A percentile compares a stretch with the other conserved stretches of the same genome.
phyloP scores from a whole-genome alignment of 35 echinoderm and acorn worm genomes.

The Hemicentrotus pulcherrimus region DNA sequence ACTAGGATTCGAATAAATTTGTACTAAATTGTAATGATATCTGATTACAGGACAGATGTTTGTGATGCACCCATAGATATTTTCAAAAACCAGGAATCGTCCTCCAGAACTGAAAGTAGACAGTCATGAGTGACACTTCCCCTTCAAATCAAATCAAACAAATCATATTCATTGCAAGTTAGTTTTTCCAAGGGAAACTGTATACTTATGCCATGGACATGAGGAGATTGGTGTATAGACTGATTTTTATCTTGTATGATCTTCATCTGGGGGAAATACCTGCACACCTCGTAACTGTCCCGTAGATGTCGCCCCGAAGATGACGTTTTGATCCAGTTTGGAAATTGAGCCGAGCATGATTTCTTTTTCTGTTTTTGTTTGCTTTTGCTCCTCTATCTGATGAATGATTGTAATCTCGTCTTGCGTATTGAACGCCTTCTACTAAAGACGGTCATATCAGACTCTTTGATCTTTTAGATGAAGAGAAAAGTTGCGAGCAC shows the following conservation, averaged over 20 bases:
- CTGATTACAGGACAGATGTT: neutral
- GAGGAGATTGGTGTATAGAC: neutral
- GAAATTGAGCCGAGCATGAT: neutral
- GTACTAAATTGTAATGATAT: neutral
- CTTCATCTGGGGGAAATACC: neutral
- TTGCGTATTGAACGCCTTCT: neutral
- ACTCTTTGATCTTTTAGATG: too few relatives aligned
- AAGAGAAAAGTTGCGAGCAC: too few relatives aligned
- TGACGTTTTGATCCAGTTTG: neutral
- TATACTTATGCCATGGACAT: neutral
- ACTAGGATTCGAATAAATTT: neutral
- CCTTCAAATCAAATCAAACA: neutral
- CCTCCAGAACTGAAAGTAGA: neutral
- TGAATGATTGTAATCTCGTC: neutral
- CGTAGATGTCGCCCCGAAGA: neutral
- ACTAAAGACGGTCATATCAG: too few relatives aligned
- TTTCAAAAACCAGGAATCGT: neutral
- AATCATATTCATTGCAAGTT: neutral
- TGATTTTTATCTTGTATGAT: neutral
- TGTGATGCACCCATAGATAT: neutral
- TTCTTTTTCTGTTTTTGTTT: conserved; percentile 9
- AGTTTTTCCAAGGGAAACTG: neutral
- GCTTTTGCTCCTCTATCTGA: neutral
- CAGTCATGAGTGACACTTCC: neutral
- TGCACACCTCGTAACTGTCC: neutral